Conservation (phyloP, 2,888 invertebrate genomes). For the Drosophila kanekoi region DNA sequence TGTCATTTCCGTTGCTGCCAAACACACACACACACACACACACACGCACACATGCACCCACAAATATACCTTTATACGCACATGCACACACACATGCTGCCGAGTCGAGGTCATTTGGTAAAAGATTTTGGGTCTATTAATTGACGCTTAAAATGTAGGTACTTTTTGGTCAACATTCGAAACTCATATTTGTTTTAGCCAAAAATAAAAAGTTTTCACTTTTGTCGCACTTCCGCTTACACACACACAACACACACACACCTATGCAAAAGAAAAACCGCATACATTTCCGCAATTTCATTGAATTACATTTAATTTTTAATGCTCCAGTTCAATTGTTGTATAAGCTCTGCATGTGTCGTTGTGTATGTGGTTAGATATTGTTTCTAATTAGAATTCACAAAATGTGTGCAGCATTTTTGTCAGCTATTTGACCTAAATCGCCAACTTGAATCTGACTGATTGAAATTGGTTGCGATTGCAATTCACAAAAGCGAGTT, state of each 20-base stretch:
- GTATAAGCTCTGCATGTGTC: background rate
- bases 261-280: slow-evolving; percentile 37
- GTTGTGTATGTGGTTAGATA: slow-evolving; percentile 15
- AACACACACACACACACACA: slow-evolving; percentile 35
- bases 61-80: slow-evolving; percentile 2
- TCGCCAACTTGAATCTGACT: slow-evolving; percentile 8
- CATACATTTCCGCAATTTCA: slow-evolving; percentile 70
- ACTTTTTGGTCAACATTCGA: slow-evolving; percentile 20
- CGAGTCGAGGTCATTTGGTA: slow-evolving; percentile 53
- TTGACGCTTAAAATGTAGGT: slow-evolving; percentile 47
- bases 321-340: slow-evolving; percentile 39
- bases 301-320: slow-evolving; percentile 66
- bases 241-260: slow-evolving; percentile 18
- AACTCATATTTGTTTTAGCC: slow-evolving; percentile 43
- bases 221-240: slow-evolving; percentile 35
- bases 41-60: background rate
- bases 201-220: slow-evolving; percentile 32
- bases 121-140: slow-evolving; percentile 49
- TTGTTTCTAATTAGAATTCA: slow-evolving; percentile 40
- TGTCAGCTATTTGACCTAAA: slow-evolving; percentile 25
- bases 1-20: slow-evolving; percentile 72
- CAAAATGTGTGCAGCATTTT: slow-evolving; percentile 16
- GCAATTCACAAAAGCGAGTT: background rate
- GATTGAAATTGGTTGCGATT: slow-evolving; percentile 2
- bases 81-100: slow-evolving; percentile 15